These are phyloP conservation scores for Dryocosmus kuriphilus DNA, from an alignment of 2,888 invertebrate genomes.

Conservation along the genomic window DNA sequence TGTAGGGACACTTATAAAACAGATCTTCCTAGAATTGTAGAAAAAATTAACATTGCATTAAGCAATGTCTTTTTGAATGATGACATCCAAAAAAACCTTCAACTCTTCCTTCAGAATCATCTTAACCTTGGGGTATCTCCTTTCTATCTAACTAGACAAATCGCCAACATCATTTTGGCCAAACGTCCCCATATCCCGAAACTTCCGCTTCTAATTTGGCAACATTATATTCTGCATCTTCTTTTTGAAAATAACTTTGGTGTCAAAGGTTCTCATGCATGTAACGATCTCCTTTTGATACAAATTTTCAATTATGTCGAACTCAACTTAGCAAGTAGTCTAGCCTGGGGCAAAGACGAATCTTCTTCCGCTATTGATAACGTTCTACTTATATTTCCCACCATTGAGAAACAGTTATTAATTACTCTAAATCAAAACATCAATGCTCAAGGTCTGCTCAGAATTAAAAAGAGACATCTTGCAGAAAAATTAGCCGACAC, in stretches of 20 bases:
- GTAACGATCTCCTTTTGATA: neutral
- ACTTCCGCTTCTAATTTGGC: neutral
- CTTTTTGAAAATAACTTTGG: neutral
- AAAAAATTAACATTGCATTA: neutral
- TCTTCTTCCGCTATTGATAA: no score
- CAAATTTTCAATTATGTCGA: neutral
- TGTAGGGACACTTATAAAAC: neutral
- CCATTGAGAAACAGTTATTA: neutral
- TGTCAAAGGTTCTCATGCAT: neutral
- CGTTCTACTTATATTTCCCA: neutral
- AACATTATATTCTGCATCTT: conserved; percentile 6
- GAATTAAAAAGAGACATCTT: neutral
- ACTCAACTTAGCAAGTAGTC: neutral
- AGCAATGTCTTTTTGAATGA: neutral
- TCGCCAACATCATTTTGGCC: neutral
- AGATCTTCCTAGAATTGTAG: neutral
- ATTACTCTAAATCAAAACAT: neutral
- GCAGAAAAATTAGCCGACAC: neutral
- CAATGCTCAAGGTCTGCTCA: neutral
- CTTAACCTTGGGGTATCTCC: neutral
- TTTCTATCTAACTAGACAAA: neutral
- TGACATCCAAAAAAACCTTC: neutral
- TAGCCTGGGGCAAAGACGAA: neutral
- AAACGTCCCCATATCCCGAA: neutral
- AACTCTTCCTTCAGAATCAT: neutral